Base-by-base conservation (phyloP, 2,113 vertebrate species). In the Catharus minimus region DNA sequence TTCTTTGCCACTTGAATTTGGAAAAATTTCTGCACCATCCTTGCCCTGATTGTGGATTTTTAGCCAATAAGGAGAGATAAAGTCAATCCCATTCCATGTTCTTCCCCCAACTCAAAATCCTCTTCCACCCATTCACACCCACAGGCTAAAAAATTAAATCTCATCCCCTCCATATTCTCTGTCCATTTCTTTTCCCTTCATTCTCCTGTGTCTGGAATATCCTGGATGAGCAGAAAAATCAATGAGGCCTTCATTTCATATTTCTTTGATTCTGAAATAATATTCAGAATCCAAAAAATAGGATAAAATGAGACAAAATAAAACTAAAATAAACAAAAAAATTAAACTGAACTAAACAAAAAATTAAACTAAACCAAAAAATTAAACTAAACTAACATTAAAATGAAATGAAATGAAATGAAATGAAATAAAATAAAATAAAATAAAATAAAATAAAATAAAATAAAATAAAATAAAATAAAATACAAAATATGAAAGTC, bases 31-130 rank as follows among this genome's bases (percentile, higher is more conserved):
- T 65, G 44, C 11, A 15, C 1, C 3, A 0, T 13, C 28, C 61
- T 22, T 28, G 18, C 50, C 15, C 26, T 7, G 12, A 15, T n/a
- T 26, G 5, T 23, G 50, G 50, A 58, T 73, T 41, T 77, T 30
- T 43, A 67, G 77, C 57, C 7, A 6, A 61, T 24, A 24, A 69
- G 52, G 8, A 24, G 8, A 46, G 26, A 24, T 15, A 3, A 90
- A 67, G 4, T 12, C 12, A 0, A 17, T n/a, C 44, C 27, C 13
- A 1, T 19, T 68, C 28, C 2, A 1, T 5, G 14, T 36, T 69
- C 39, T 18, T 5, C 15, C n/a, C 2, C 7, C 10, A 21, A 21
- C 7, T 32, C 58, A 26, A 30, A 43, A 15, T 30, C 53, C 43
- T 44, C 14, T 52, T 36, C 43, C 22, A 11, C 20, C 20, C 73